A percentile compares a stretch with the other conserved stretches of the same genome.
phyloP scores from a whole-genome alignment of 2,113 vertebrate genomes.

The Plecturocebus donacophilus region DNA sequence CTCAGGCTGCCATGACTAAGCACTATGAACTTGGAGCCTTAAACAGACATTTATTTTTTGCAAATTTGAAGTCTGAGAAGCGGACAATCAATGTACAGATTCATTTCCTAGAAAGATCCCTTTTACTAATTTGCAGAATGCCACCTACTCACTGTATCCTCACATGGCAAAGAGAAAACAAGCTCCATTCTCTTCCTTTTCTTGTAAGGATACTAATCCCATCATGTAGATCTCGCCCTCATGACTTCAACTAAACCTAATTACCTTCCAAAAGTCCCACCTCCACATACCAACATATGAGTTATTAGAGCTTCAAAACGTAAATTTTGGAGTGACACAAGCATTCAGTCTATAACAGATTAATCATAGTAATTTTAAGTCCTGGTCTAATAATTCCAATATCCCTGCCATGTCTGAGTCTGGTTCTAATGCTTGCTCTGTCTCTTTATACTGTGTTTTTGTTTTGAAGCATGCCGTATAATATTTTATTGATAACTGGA shows the following conservation, averaged over 20 bases:
- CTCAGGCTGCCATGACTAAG: background rate
- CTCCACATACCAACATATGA: background rate
- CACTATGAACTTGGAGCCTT: background rate
- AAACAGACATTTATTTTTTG: background rate
- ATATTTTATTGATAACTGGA: background rate
- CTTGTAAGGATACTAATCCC: background rate
- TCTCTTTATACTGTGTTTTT: background rate
- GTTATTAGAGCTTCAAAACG: background rate
- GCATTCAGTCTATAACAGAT: background rate
- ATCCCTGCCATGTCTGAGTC: background rate
- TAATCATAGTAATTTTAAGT: background rate
- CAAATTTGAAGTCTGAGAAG: background rate
- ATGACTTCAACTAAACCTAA: background rate
- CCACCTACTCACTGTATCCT: background rate
- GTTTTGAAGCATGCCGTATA: background rate
- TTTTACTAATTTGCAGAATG: background rate
- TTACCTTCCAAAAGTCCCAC: background rate
- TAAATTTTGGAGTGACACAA: background rate
- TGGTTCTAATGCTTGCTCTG: background rate
- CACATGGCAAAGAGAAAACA: background rate
- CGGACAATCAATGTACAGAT: background rate
- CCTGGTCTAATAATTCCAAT: background rate
- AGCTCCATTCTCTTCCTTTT: background rate
- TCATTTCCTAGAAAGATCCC: background rate
- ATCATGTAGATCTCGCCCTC: background rate